A percentile compares a stretch with the other conserved stretches of the same genome.
These are phyloP conservation scores for Pteropus rufus DNA, from an alignment of 2,797 vertebrate species.

Conservation along the genomic window DNA sequence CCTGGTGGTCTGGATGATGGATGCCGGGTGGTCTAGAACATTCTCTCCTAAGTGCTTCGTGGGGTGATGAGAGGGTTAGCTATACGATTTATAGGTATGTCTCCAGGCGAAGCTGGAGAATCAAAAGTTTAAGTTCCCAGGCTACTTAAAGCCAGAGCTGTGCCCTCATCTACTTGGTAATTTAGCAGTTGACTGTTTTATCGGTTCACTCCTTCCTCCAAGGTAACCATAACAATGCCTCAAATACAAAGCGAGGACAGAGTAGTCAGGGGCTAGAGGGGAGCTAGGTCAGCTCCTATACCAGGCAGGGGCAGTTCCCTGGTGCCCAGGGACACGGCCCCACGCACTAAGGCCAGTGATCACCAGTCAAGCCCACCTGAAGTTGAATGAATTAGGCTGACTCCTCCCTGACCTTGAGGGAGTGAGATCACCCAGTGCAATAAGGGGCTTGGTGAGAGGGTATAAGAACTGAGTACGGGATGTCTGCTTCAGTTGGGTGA, in stretches of 20 bases:
- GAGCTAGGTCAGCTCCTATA: background rate
- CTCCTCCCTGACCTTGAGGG: rapidly evolving
- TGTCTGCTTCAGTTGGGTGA: background rate
- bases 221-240: background rate
- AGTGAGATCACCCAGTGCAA: rapidly evolving
- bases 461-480: background rate
- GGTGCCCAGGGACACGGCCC: background rate
- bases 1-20: background rate
- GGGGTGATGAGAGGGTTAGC: background rate
- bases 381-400: background rate
- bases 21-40: background rate
- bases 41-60: background rate
- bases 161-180: background rate
- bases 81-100: background rate
- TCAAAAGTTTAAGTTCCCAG: background rate
- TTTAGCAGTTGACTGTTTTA: background rate
- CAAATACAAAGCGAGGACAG: background rate
- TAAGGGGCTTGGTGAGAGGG: too few relatives aligned
- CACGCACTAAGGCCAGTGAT: background rate
- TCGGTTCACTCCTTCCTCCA: background rate
- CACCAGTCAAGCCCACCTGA: background rate
- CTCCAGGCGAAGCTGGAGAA: background rate
- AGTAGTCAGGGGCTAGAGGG: background rate
- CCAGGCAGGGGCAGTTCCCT: too few relatives aligned
- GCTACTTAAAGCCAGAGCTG: background rate